Conservation (phyloP, 1,140 invertebrate genomes). For the Diuraphis noxia region DNA sequence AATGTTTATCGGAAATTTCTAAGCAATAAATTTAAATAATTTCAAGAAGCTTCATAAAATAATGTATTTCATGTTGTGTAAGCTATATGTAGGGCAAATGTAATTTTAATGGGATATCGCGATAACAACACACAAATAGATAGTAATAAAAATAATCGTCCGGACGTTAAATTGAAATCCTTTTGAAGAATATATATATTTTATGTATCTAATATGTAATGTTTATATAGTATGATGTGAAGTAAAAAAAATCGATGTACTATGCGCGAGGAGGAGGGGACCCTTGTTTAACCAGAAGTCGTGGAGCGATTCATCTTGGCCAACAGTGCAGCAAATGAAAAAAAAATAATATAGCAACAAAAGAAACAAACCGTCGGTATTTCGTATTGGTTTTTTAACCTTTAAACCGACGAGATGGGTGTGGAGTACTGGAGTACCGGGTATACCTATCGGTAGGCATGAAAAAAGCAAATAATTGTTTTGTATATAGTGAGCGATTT, state of each 20-base stretch:
- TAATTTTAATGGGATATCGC: neutral
- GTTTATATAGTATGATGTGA: neutral
- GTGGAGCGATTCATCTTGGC: neutral
- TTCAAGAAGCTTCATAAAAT: neutral
- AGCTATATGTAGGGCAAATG: neutral
- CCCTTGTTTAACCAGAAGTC: neutral
- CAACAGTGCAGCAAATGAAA: neutral
- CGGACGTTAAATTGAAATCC: neutral
- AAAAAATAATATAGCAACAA: neutral
- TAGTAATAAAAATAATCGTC: neutral
- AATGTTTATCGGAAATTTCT: constrained; percentile 14
- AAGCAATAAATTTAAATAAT: neutral
- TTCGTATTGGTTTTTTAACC: constrained; percentile 13
- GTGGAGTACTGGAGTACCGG: neutral
- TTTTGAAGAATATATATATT: neutral
- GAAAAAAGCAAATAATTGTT: neutral
- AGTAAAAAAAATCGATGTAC: neutral
- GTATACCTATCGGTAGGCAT: neutral
- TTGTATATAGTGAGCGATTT: neutral
- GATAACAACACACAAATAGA: neutral
- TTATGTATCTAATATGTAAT: neutral
- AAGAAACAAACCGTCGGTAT: neutral
- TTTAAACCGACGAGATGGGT: neutral
- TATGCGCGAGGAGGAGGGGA: neutral
- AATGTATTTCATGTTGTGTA: neutral